Evolutionary conservation across 2,113 vertebrate genomes (phyloP).

Genomic region (Sclerurus mexicanus): DNA sequence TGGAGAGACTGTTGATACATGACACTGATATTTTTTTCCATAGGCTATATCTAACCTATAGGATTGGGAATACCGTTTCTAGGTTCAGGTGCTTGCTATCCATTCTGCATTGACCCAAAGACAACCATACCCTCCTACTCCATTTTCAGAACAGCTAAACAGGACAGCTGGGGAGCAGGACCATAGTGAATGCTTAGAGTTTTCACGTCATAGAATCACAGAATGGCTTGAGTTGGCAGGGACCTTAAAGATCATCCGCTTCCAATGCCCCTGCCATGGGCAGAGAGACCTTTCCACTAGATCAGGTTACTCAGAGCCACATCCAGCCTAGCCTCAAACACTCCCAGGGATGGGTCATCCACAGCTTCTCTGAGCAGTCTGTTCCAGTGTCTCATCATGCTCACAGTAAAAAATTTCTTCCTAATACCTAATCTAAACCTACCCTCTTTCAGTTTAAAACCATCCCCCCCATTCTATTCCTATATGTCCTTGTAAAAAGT

Average conservation of each 20-base stretch:
- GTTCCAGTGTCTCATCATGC: background rate
- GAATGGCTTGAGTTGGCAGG: background rate
- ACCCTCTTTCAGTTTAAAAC: background rate
- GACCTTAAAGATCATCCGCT: background rate
- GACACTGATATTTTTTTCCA: background rate
- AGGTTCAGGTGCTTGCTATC: background rate
- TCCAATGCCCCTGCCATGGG: rapidly evolving
- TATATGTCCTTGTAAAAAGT: background rate
- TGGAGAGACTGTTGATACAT: background rate
- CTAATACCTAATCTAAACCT: background rate
- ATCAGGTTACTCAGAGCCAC: background rate
- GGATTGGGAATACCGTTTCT: background rate
- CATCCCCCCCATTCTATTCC: background rate
- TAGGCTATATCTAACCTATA: background rate
- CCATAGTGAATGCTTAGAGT: background rate
- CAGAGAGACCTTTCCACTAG: background rate
- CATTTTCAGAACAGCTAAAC: background rate
- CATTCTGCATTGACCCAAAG: background rate
- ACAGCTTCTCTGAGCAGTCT: background rate
- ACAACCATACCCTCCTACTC: background rate
- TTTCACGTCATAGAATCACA: background rate
- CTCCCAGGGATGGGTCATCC: background rate
- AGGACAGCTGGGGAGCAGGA: background rate
- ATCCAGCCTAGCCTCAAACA: background rate
- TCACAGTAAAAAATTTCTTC: background rate